Evolutionary conservation across 2,113 vertebrate species (phyloP).

Genomic region (Corythornis madagascariensis): DNA sequence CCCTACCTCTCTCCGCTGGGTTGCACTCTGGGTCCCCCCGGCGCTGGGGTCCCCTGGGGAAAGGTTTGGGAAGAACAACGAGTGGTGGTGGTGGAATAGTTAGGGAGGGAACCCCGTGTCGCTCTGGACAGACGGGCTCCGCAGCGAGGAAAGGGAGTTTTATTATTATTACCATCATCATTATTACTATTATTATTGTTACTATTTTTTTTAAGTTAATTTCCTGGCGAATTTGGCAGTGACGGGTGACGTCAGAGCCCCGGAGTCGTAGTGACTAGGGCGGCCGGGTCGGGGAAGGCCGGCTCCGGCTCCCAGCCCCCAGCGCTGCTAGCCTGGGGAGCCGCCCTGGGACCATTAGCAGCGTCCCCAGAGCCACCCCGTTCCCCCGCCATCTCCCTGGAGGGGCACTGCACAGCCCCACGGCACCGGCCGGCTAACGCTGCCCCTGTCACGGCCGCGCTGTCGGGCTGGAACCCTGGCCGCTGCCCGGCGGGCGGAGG

Average conservation of each 20-base stretch:
- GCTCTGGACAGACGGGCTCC: background rate
- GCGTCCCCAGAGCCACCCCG: background rate
- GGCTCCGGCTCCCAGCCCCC: constrained; percentile 51
- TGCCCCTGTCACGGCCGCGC: background rate
- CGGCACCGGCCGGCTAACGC: background rate
- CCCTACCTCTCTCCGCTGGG: background rate
- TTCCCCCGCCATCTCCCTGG: background rate
- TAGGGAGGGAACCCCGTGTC: background rate
- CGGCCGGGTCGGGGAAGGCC: constrained; percentile 66
- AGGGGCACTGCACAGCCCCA: background rate
- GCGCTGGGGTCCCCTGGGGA: background rate
- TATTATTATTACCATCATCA: constrained; percentile 14
- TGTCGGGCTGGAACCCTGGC: background rate
- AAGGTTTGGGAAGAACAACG: background rate
- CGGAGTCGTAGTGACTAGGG: constrained; percentile 90
- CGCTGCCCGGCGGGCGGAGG: background rate
- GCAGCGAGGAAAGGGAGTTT: background rate
- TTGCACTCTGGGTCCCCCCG: background rate
- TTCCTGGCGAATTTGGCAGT: constrained; percentile 81
- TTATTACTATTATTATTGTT: constrained; percentile 51
- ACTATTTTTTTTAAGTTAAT: constrained; percentile 75
- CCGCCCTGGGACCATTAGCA: background rate
- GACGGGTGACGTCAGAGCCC: constrained; percentile 85
- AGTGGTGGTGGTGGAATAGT: background rate
- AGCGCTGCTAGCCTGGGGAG: background rate